Evolutionary conservation across 2,888 invertebrate species (phyloP).

Genomic region (Temnothorax rugatulus): DNA sequence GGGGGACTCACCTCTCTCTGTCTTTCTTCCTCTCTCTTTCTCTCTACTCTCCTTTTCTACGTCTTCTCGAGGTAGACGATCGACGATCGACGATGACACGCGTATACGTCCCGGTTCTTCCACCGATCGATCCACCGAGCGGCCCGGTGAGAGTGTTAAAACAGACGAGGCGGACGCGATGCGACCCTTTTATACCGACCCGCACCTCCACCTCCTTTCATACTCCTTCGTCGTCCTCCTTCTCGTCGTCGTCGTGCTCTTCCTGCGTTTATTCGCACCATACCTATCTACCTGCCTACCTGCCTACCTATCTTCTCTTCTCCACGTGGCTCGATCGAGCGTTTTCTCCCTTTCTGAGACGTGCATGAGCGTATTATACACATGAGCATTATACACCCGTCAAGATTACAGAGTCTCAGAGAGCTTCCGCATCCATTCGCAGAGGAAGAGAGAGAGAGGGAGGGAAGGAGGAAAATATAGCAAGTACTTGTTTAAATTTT

Average conservation of each 20-base stretch:
- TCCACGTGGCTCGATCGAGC: constrained; percentile 71
- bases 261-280: constrained; percentile 39
- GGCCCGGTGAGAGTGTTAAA: constrained; percentile 84
- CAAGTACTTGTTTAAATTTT: not conserved
- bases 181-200: constrained; percentile 84
- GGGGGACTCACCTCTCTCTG: constrained; percentile 71
- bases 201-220: constrained; percentile 77
- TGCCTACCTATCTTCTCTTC: constrained; percentile 45
- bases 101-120: constrained; percentile 51
- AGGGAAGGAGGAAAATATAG: not conserved
- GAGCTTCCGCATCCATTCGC: not conserved
- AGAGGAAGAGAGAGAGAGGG: not conserved
- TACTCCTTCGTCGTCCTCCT: constrained; percentile 76
- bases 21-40: constrained; percentile 45
- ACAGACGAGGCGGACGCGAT: constrained; percentile 82
- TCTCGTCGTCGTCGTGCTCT: constrained; percentile 49
- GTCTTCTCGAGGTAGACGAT: constrained; percentile 55
- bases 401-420: not conserved
- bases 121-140: constrained; percentile 76
- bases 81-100: constrained; percentile 39
- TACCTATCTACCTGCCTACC: constrained; percentile 29
- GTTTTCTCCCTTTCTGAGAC: constrained; percentile 75
- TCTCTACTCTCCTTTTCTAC: constrained; percentile 60
- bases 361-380: constrained; percentile 35
- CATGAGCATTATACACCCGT: not conserved